Evolutionary conservation across 2,888 invertebrate species (phyloP), one percentile per base, ranked within the genome.

Genomic region (Philereme vetulata): DNA sequence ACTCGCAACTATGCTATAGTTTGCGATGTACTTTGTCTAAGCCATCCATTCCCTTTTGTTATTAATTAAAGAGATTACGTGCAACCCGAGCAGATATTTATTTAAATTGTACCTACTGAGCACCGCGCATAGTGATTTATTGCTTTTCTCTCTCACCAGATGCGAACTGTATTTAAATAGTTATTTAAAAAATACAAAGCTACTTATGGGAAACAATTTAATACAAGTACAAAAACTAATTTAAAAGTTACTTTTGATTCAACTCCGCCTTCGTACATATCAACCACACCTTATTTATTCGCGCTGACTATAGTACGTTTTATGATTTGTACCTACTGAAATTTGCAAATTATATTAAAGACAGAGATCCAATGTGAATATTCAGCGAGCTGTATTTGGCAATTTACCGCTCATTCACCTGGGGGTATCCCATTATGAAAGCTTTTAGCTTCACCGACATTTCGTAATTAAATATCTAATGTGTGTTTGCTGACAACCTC

Each of bases 401-500:
- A 74, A 76, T 75, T 74, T 73, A 69, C 70, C 67, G 74, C 70
- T 71, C 70, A 76, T 77, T 75, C 72, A 72, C 64, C 65, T 69
- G 62, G 56, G 21, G 65, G 65, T 70, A 75, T 62, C 70, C 60
- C 60, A 73, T 77, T 75, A 75, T 62, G 67, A 69, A 73, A 71
- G 68, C 72, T 68, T 73, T 67, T 71, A 69, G 74, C 51, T 45
- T 46, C 57, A 61, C 51, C 55, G 57, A 52, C 48, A 52, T 49
- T 59, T 60, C 33, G 36, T 62, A 58, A 65, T 64, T 54, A 60
- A 62, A 64, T 62, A 54, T 56, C 48, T 40, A 52, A 45, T 59
- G 33, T 55, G 57, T 71, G 71, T 21, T 21, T 21, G 21, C 21
- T 2, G 21, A 21, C 21, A 21, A 21, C 21, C 21, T 21, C 21